These are phyloP conservation scores for Pachyrhynchus sulphureomaculatus DNA, from an alignment of 1,140 invertebrate species.

Conservation along the genomic window DNA sequence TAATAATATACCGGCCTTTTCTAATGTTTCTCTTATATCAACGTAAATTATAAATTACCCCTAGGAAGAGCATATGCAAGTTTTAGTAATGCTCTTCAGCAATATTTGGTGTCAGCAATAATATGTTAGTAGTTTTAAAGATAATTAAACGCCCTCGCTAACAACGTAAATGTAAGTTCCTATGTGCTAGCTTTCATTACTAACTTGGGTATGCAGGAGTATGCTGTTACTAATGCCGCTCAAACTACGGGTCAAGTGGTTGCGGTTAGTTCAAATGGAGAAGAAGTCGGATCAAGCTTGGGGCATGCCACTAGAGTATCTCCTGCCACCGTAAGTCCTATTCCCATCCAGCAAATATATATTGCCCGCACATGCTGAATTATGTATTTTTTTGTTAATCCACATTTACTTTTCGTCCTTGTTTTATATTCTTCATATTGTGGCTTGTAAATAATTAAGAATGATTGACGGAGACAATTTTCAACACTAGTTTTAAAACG, in stretches of 20 bases:
- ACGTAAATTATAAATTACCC: too few relatives aligned
- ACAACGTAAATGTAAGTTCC: not conserved
- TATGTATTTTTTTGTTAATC: constrained; percentile 24
- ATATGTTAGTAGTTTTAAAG: too few relatives aligned
- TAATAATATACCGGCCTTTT: too few relatives aligned
- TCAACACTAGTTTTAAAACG: too few relatives aligned
- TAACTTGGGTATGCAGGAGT: constrained; percentile 57
- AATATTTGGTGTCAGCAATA: too few relatives aligned
- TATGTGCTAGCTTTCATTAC: constrained; percentile 21
- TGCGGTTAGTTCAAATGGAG: constrained; percentile 43
- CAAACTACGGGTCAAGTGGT: constrained; percentile 57
- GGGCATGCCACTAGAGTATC: constrained; percentile 84
- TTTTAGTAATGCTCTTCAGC: too few relatives aligned
- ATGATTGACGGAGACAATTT: too few relatives aligned
- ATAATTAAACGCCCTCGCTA: not conserved
- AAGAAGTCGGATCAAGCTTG: constrained; percentile 64
- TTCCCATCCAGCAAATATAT: constrained; percentile 41
- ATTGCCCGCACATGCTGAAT: constrained; percentile 36
- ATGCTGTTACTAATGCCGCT: constrained; percentile 63
- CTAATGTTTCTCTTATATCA: too few relatives aligned
- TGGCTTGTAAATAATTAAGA: too few relatives aligned
- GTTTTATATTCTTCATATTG: not conserved
- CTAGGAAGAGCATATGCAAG: too few relatives aligned
- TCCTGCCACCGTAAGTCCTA: constrained; percentile 80
- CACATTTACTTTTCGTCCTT: constrained; percentile 4